Percentiles rank a stretch among this genome's conserved stretches.
Conservation (phyloP, 2,797 vertebrate species). For the Molossus alvarezi region DNA sequence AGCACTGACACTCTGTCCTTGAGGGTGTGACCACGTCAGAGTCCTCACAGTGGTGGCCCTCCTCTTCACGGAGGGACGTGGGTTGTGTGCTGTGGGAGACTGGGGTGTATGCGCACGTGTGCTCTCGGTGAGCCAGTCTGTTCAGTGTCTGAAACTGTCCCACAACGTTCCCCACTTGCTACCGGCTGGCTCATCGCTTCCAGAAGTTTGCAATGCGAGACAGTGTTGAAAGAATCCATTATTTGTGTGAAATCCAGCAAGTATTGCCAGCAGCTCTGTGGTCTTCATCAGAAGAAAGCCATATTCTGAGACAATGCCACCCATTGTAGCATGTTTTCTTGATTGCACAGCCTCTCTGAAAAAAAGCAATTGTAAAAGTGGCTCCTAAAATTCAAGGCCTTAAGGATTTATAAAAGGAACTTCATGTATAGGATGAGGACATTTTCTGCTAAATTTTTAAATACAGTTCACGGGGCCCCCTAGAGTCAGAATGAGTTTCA, state of each 20-base stretch:
- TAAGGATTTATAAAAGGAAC: conserved; percentile 74
- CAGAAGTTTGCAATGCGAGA: background rate
- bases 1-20: background rate
- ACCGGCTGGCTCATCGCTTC: background rate
- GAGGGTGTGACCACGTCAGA: too few species aligned
- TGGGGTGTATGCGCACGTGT: accelerated
- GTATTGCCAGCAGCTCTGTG: background rate
- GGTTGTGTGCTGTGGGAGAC: background rate
- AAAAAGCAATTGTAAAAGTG: conserved; percentile 72
- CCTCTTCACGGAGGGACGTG: background rate
- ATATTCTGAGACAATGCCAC: conserved; percentile 24
- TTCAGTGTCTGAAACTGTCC: background rate
- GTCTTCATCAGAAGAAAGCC: background rate
- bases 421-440: conserved; percentile 63
- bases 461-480: conserved; percentile 82
- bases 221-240: conserved; percentile 33
- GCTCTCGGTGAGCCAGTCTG: background rate
- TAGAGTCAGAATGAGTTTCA: conserved; percentile 83
- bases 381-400: conserved; percentile 81
- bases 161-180: background rate
- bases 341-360: conserved; percentile 1
- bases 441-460: conserved; percentile 78
- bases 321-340: conserved; percentile 38
- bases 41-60: accelerated
- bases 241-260: conserved; percentile 43